phyloP scores from a whole-genome alignment of 2,113 vertebrate species.

The Salvelinus sp. region DNA sequence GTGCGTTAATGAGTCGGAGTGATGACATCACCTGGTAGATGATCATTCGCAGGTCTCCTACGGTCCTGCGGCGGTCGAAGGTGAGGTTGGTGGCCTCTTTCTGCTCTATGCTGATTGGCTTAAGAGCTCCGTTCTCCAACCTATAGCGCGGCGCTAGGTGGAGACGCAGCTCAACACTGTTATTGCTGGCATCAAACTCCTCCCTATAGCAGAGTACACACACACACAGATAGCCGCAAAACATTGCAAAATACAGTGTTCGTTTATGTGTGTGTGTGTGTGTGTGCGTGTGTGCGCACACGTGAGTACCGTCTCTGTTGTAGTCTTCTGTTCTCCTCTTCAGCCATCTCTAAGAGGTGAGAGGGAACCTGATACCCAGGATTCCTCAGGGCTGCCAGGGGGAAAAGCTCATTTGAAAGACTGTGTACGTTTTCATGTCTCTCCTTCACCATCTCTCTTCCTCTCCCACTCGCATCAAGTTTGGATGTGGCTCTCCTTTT shows the following conservation, averaged over 20 bases:
- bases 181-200: conserved; percentile 80
- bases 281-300: neutral
- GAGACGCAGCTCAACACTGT: conserved; percentile 81
- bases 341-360: conserved; percentile 83
- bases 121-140: conserved; percentile 82
- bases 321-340: conserved; percentile 80
- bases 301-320: conserved; percentile 79
- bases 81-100: conserved; percentile 72
- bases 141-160: conserved; percentile 83
- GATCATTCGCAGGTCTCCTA: conserved; percentile 84
- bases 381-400: conserved; percentile 81
- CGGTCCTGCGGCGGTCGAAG: conserved; percentile 83
- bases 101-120: conserved; percentile 65
- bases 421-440: neutral
- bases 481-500: no score
- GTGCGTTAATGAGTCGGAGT: neutral
- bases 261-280: no score
- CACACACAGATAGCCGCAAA: neutral
- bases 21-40: conserved; percentile 82
- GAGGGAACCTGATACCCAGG: conserved; percentile 84
- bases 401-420: neutral
- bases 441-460: neutral
- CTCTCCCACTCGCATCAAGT: no score
- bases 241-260: neutral
- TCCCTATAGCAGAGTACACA: conserved; percentile 66